Base-by-base conservation (phyloP, 2,888 invertebrate genomes). In the Caradrina kadenii region DNA sequence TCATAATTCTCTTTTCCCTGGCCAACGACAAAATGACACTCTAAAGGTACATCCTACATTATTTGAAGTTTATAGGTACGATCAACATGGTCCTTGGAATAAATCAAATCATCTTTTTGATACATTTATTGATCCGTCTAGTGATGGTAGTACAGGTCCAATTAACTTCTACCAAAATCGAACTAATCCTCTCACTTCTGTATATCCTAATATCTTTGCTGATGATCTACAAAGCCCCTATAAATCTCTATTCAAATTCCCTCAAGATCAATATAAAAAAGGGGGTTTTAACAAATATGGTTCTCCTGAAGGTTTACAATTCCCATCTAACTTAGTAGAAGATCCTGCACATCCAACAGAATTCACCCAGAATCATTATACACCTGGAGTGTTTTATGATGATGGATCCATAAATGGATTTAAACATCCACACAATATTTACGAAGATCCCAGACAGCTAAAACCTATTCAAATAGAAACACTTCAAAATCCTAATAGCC, bases 391-490 rank as follows among this genome's bases (percentile, higher is more conserved):
- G 22, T 8, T 49, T 19, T n/a, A 65, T 5, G 19, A 35, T 22
- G 11, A 1, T 2, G 49, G 5, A 64, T 15, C 35, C 11, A n/a
- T 5, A 21, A 11, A 45, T 22, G 35, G 2, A 68, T 53, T 53
- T 10, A 42, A 68, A 68, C 45, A 68, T 31, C 1, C 8, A 17
- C 19, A 52, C 26, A 26, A 66, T 53, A 21, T 21, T n/a, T 42
- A 67, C 42, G 21, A 68, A 31, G 42, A 66, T 53, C 21, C 67
- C 15, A 31, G 39, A 52, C 39, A n/a, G 7, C 2, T 42, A 2
- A 45, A 53, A 45, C 53, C 54, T 13, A 53, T 53, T 19, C 13
- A 45, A 22, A 53, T 68, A 8, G 22, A 48, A 69, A 22, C n/a
- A 3, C 19, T 22, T 19, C 53, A 35, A 15, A 35, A 45, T 19